Evolutionary conservation across 2,113 vertebrate genomes (phyloP), one percentile per base, ranked within the genome.

Genomic region (Zosterops hypoxanthus): DNA sequence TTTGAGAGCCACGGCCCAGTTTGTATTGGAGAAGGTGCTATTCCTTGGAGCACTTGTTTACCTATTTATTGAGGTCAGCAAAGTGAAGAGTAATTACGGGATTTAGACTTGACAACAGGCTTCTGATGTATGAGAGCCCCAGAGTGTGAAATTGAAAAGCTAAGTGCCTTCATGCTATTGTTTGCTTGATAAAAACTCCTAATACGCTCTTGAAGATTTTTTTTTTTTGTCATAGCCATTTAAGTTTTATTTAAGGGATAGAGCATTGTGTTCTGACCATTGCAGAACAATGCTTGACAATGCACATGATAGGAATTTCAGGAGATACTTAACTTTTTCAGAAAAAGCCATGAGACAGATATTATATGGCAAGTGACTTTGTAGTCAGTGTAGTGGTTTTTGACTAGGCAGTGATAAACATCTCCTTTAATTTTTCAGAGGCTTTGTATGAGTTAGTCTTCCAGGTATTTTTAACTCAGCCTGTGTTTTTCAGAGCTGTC

Each of bases 141-240:
- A 83, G 97, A 90, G 97, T 97, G 94, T 98, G 97, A 98, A 97
- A 97, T 97, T 97, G 97, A 94, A 97, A 97, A 95, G 92, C 86
- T 92, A 92, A 98, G 96, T 91, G 91, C 46, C 91, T 94, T 76
- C 56, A 20, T 96, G 94, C 94, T 97, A 46, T 96, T 95, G 82
- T 98, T 97, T 92, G 75, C 88, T 94, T 94, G 85, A 77, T 88
- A 91, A 96, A 97, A 73, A 82, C 70, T 88, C 50, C 64, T 79
- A 36, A 50, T 52, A n/a, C 11, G 63, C 75, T 87, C 63, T 55
- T 92, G 88, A 64, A 78, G 60, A 42, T 22, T 64, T 33, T 83
- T 46, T 80, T 10, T 46, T 80, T 88, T 92, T 68, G 44, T 94
- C 36, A 11, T 55, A 86, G 39, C 36, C n/a, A 17, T 84, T 95